Percentiles rank a stretch among this genome's conserved stretches.
These are phyloP conservation scores for Clavelina lepadiformis DNA, from an alignment of 23 tunicate genomes.

Conservation along the genomic window DNA sequence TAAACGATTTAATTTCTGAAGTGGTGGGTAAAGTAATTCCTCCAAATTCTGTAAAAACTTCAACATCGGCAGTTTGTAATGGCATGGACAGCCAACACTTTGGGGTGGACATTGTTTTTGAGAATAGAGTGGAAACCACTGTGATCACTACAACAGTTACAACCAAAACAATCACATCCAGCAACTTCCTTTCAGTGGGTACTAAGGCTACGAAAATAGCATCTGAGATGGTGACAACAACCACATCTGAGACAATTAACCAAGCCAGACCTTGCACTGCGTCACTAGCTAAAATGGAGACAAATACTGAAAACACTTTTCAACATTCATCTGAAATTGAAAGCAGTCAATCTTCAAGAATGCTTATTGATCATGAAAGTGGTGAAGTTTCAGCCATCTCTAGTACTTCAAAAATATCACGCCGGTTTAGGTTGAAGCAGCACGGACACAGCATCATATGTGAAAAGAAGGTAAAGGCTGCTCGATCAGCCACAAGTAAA, in stretches of 20 bases:
- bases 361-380: slow-evolving; percentile 3
- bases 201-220: too few species aligned
- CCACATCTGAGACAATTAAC: too few species aligned
- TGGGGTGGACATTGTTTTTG: background rate
- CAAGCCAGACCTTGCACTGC: too few species aligned
- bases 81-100: too few species aligned
- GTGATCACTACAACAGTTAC: background rate
- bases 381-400: background rate
- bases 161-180: slow-evolving; percentile 9
- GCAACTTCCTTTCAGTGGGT: background rate
- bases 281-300: too few species aligned
- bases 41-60: too few species aligned
- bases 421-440: slow-evolving; percentile 9
- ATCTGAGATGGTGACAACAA: too few species aligned
- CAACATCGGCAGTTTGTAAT: too few species aligned
- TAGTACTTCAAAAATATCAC: slow-evolving; percentile 11
- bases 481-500: background rate
- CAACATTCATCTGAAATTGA: background rate
- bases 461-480: background rate
- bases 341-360: slow-evolving; percentile 1
- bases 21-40: too few species aligned
- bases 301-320: too few species aligned
- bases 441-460: background rate
- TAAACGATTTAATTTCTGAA: too few species aligned
- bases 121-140: background rate